Evolutionary conservation across 2,797 vertebrate genomes (phyloP).

Genomic region (Acestrorhynchus altus): DNA sequence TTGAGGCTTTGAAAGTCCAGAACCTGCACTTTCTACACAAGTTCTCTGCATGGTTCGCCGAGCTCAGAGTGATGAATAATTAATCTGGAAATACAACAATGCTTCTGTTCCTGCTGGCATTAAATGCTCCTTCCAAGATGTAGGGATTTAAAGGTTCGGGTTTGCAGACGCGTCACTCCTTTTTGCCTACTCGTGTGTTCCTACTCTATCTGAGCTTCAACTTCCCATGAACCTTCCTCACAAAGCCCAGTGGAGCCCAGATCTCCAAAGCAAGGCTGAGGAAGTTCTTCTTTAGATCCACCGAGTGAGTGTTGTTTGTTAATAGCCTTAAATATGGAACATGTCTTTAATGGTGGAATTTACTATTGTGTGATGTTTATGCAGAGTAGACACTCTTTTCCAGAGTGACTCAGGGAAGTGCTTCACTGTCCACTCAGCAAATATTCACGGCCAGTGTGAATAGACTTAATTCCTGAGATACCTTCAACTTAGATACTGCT

Average conservation of each 20-base stretch:
- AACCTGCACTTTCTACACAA: background rate
- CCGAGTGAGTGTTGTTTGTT: background rate
- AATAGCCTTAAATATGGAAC: background rate
- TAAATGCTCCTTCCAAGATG: background rate
- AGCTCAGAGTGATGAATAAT: background rate
- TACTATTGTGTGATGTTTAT: too few relatives aligned
- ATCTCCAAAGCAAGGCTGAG: background rate
- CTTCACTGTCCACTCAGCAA: too few relatives aligned
- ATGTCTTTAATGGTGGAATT: background rate
- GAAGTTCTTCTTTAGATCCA: conserved; percentile 10
- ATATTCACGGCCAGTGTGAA: too few relatives aligned
- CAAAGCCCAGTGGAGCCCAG: background rate
- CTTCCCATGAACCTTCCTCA: background rate
- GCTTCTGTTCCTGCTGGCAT: background rate
- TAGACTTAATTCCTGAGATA: too few relatives aligned
- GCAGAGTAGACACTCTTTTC: too few relatives aligned
- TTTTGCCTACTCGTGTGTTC: background rate
- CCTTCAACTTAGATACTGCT: too few relatives aligned
- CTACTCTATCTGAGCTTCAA: background rate
- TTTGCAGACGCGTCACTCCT: background rate
- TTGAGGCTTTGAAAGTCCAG: too few relatives aligned
- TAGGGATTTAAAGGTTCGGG: background rate
- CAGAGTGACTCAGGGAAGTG: too few relatives aligned
- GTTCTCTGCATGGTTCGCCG: background rate
- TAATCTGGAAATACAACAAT: background rate